Percentiles rank a stretch among this genome's conserved stretches.
Evolutionary conservation across 2,888 invertebrate species (phyloP).

Genomic region (Drosophila mimica): DNA sequence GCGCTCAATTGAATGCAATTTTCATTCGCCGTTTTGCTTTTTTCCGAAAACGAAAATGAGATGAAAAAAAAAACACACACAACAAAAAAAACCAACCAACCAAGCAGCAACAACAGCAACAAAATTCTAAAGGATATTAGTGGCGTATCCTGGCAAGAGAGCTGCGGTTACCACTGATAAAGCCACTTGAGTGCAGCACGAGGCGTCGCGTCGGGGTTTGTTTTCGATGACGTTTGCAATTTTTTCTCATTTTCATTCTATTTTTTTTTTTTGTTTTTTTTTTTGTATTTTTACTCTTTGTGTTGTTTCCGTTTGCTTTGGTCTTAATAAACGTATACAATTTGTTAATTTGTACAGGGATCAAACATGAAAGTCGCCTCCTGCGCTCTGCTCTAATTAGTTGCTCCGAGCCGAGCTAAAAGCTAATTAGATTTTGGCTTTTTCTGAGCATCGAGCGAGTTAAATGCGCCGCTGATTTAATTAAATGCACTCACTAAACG

Average conservation of each 20-base stretch:
- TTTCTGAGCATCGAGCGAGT: conserved; percentile 61
- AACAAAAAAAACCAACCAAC: conserved; percentile 4
- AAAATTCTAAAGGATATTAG: conserved; percentile 71
- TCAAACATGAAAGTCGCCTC: conserved; percentile 70
- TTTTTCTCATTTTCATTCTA: conserved; percentile 54
- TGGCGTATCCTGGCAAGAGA: conserved; percentile 53
- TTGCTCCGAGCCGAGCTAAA: conserved; percentile 64
- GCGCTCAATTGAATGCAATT: conserved; percentile 84
- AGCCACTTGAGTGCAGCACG: conserved; percentile 81
- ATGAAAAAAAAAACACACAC: conserved; percentile 8
- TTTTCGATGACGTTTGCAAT: conserved; percentile 81
- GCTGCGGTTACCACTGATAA: conserved; percentile 80
- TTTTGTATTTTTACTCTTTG: conserved; percentile 47
- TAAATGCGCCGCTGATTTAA: conserved; percentile 72
- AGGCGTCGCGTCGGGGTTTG: conserved; percentile 47
- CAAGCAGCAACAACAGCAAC: conserved; percentile 31
- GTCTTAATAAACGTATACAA: conserved; percentile 77
- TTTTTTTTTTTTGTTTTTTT: conserved; percentile 30
- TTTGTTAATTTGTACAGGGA: conserved; percentile 81
- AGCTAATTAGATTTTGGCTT: conserved; percentile 71
- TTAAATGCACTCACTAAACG: conserved; percentile 69
- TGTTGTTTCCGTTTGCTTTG: conserved; percentile 75
- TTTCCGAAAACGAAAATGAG: conserved; percentile 54
- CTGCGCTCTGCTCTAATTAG: conserved; percentile 62
- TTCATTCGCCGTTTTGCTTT: conserved; percentile 70